Base-by-base conservation (phyloP, 2,888 invertebrate species). In the Oxytorus armatus region DNA sequence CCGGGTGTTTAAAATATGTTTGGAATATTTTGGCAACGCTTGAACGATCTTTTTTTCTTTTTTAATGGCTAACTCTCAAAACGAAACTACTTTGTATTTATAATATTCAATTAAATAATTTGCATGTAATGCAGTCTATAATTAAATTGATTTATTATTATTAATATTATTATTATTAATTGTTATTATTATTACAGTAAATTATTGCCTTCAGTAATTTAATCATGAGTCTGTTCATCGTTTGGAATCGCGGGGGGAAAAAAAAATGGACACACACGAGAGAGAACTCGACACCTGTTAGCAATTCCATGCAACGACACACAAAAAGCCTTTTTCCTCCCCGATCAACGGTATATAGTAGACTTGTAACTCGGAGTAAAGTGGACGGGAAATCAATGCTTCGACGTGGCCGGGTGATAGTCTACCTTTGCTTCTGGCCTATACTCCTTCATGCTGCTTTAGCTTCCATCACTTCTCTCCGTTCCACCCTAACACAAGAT, bases 361-460 rank as follows among this genome's bases (percentile, higher is more conserved):
- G 2, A 53, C 25, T 66, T 63, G 70, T 75, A 79, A 79, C 76
- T 73, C 66, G 57, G 29, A 74, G 68, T 33, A 70, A 70, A 79
- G 73, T 74, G 53, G 82, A 79, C 79, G 79, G 77, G 82, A 82
- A 82, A 82, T 82, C 82, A 82, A 82, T 82, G 82, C 77, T 72
- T 70, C 79, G 70, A 74, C 79, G 68, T 66, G 42, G 42, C 39
- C 42, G 59, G 47, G 65, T 55, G 74, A 65, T 65, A 69, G 63
- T 63, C 61, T 51, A 51, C 36, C 23, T 49, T 49, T 39, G 36
- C 69, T 42, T 39, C 14, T 42, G 16, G 51, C 16, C 16, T 44
- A 16, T 44, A 16, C 61, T 18, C n/a, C 29, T 21, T 39, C 49
- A 57, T 36, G 18, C 8, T n/a, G n/a, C n/a, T n/a, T n/a, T n/a